Base-by-base conservation (phyloP, 1,140 invertebrate species). In the Bombus waltoni region DNA sequence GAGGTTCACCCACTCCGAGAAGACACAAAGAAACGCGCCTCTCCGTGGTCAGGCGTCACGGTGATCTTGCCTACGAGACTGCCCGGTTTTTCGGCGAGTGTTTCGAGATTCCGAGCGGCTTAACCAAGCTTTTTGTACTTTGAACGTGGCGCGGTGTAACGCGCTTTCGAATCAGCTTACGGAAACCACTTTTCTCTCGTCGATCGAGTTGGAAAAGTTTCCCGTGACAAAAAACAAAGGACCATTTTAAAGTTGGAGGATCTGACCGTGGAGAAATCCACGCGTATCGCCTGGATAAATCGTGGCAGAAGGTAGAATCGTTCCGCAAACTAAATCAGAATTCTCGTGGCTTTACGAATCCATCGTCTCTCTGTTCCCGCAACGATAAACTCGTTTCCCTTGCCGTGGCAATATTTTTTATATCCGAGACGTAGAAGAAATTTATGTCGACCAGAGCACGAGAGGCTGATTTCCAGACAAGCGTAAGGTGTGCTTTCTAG, bases 351-450 rank as follows among this genome's bases (percentile, higher is more conserved):
- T 57, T 70, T 28, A 11, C 57, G 44, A 57, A 74, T 81, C 71
- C 83, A 38, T 74, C 77, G 72, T 11, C 44, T 15, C 40, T 42
- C 25, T 75, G 71, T 70, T 59, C 11, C 71, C 25, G 78, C 40
- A 22, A 53, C 66, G 81, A 88, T 88, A 88, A 87, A 83, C 76
- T 57, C 53, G 76, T 22, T 62, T 81, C 44, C 70, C 44, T 65
- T 77, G 6, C 35, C 38, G 40, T 44, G 32, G 62, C 18, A 81
- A 79, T 82, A 79, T 87, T 87, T 81, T 88, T 89, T 89, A 68
- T 87, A 70, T 74, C 81, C 42, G 38, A 42, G 25, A 73, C 66
- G 42, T 9, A 22, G 22, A 57, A 40, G 65, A 66, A 65, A 90
- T 88, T 89, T 89, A 84, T 84, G 73, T 32, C 57, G 25, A 4